These are phyloP conservation scores for Diplodus sargus DNA, from an alignment of 2,797 vertebrate species.

Conservation along the genomic window DNA sequence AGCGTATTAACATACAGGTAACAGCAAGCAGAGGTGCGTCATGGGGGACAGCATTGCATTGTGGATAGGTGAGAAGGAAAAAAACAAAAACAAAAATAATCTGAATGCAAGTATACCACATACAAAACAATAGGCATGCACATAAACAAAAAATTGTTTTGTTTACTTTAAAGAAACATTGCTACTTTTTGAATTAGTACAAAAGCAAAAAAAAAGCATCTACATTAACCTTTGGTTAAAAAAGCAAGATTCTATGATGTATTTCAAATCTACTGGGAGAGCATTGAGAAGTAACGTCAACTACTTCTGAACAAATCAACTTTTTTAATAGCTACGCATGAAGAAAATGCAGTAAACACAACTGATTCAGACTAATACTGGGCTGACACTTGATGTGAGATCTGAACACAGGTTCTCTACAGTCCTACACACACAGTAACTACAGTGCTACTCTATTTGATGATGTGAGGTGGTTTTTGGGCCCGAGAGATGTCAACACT, in stretches of 20 bases:
- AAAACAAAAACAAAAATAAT: constrained; percentile 91
- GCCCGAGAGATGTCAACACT: constrained; percentile 24
- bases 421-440: constrained; percentile 47
- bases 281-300: constrained; percentile 68
- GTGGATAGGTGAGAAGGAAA: constrained; percentile 98
- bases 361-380: constrained; percentile 42
- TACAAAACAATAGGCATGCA: constrained; percentile 98
- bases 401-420: constrained; percentile 43
- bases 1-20: constrained; percentile 99
- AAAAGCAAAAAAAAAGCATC: constrained; percentile 89
- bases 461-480: constrained; percentile 24
- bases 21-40: constrained; percentile 99
- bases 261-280: constrained; percentile 70
- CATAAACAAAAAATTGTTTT: constrained; percentile 90
- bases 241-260: constrained; percentile 88
- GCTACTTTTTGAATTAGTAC: constrained; percentile 97
- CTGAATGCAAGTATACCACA: constrained; percentile 99
- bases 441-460: constrained; percentile 28
- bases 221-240: constrained; percentile 90
- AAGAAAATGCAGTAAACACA: constrained; percentile 66
- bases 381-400: constrained; percentile 46
- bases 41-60: constrained; percentile 95
- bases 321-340: constrained; percentile 38
- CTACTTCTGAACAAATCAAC: constrained; percentile 60
- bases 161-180: constrained; percentile 94